Evolutionary conservation across 2,797 vertebrate species (phyloP).

Genomic region (Falco rusticolus): DNA sequence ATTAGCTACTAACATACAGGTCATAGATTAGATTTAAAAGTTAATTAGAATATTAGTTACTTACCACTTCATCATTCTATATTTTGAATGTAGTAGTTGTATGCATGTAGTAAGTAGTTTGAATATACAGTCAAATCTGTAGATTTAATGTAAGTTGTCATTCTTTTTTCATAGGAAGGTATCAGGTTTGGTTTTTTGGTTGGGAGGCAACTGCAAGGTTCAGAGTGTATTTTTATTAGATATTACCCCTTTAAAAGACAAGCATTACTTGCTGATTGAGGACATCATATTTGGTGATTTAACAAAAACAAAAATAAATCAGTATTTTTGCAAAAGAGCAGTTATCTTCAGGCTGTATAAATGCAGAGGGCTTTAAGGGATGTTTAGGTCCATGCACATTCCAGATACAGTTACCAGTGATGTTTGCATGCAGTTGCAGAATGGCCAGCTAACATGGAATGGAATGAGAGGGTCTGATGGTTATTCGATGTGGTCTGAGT

Average conservation of each 20-base stretch:
- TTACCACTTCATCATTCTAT: not conserved
- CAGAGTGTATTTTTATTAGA: not conserved
- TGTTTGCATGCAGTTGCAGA: not conserved
- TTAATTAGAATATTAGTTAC: not conserved
- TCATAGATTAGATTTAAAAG: not conserved
- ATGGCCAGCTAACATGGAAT: not conserved
- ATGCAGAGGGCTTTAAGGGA: not conserved
- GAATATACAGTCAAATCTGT: too few relatives aligned
- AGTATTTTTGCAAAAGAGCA: not conserved
- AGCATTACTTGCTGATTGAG: not conserved
- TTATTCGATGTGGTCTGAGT: not conserved
- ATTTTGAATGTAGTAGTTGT: not conserved
- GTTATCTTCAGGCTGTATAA: not conserved
- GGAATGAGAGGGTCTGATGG: not conserved
- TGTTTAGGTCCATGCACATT: accelerated
- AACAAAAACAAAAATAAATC: not conserved
- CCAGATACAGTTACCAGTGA: not conserved
- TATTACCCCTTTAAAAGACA: not conserved
- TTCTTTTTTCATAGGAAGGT: not conserved
- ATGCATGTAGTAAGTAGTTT: too few relatives aligned
- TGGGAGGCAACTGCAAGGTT: not conserved
- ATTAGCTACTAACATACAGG: not conserved
- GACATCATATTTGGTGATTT: not conserved
- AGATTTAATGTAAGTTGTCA: not conserved
- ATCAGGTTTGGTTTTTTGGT: not conserved